Percentiles rank a stretch among this genome's conserved stretches.
These are phyloP conservation scores for Threskiornis aethiopicus DNA, from an alignment of 2,797 vertebrate genomes.

Conservation along the genomic window DNA sequence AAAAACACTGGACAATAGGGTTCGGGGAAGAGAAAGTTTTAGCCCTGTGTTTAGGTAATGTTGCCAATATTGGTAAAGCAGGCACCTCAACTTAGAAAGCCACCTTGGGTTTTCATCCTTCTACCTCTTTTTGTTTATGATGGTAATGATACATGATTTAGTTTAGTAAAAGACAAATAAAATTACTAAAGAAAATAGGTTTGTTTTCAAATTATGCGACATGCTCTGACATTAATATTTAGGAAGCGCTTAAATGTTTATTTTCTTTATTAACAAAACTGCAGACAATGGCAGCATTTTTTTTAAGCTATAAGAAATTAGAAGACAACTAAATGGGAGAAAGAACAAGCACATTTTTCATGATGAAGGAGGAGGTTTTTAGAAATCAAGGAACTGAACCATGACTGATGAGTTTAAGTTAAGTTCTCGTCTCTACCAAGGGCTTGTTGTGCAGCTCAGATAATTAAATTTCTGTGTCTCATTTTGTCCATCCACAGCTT, in stretches of 20 bases:
- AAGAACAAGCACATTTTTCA: slow-evolving; percentile 9
- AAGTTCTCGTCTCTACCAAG: background rate
- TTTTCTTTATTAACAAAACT: slow-evolving; percentile 1
- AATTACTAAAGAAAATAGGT: background rate
- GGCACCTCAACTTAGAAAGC: background rate
- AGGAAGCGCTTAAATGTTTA: background rate
- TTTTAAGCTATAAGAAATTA: background rate
- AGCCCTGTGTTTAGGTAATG: accelerated
- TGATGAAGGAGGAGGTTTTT: background rate
- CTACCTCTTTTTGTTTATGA: background rate
- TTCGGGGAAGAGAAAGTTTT: background rate
- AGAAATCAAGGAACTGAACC: background rate
- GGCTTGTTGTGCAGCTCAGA: background rate
- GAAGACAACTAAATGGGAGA: background rate
- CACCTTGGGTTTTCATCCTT: background rate
- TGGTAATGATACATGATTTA: background rate
- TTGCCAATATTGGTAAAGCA: accelerated
- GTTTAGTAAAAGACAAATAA: background rate
- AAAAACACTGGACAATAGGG: accelerated
- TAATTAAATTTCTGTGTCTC: background rate
- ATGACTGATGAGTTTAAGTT: slow-evolving; percentile 32
- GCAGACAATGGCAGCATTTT: background rate
- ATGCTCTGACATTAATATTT: background rate
- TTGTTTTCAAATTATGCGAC: background rate
- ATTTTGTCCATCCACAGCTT: background rate